A percentile compares a stretch with the other conserved stretches of the same genome.
These are phyloP conservation scores for Dinoponera quadriceps DNA, from an alignment of 1,140 invertebrate species.

Conservation along the genomic window DNA sequence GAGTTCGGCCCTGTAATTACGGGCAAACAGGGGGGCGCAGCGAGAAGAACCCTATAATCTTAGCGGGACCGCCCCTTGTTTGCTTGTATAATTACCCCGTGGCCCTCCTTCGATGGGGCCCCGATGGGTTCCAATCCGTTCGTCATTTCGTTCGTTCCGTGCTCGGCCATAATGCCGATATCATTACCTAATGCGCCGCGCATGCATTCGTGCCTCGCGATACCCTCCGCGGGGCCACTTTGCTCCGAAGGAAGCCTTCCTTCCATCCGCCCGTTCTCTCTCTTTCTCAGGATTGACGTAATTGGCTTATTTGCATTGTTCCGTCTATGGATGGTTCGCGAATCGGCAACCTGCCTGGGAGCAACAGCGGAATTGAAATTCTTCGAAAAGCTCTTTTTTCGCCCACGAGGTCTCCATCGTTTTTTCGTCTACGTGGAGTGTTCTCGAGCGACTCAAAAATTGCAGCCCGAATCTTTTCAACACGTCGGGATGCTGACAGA, in stretches of 20 bases:
- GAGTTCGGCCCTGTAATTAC: constrained; percentile 83
- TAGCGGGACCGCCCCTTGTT: constrained; percentile 82
- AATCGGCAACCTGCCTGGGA: constrained; percentile 29
- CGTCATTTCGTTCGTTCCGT: constrained; percentile 77
- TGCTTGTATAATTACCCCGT: constrained; percentile 84
- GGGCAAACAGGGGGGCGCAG: constrained; percentile 74
- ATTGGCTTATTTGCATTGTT: constrained; percentile 81
- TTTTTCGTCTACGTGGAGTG: too few species aligned
- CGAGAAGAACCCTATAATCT: constrained; percentile 81
- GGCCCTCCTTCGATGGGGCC: constrained; percentile 79
- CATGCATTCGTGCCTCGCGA: constrained; percentile 69
- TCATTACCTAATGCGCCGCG: constrained; percentile 81
- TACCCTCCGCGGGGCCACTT: constrained; percentile 30
- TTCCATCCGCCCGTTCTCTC: constrained; percentile 5
- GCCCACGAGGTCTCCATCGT: too few species aligned
- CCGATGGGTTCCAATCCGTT: constrained; percentile 75
- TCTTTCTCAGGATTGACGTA: constrained; percentile 80
- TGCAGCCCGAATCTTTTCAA: too few species aligned
- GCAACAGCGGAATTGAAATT: constrained; percentile 3
- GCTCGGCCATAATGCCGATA: constrained; percentile 80
- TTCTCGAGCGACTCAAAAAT: too few species aligned
- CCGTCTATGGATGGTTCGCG: constrained; percentile 69
- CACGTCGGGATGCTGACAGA: constrained; percentile 9
- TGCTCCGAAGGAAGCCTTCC: not conserved
- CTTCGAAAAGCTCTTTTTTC: too few species aligned